phyloP scores from a whole-genome alignment of 2,113 vertebrate species.

The Octodon degus region DNA sequence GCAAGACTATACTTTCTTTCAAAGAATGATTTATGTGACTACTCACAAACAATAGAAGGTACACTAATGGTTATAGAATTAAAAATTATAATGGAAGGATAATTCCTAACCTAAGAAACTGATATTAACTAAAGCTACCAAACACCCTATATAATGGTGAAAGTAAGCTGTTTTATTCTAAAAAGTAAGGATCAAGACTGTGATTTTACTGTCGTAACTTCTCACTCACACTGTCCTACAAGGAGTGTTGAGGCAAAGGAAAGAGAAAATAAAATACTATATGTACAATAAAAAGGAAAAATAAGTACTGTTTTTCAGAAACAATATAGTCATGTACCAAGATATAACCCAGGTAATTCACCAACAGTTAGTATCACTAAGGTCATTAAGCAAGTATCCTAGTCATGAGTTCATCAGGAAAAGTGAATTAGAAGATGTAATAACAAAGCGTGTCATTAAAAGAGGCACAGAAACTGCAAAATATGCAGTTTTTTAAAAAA shows the following conservation, averaged over 20 bases:
- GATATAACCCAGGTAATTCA: constrained; percentile 24
- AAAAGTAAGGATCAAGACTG: background rate
- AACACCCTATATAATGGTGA: background rate
- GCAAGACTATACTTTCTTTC: background rate
- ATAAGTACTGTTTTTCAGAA: constrained; percentile 4
- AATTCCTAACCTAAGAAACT: background rate
- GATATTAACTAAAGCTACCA: background rate
- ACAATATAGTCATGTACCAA: constrained; percentile 13
- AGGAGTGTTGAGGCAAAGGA: background rate
- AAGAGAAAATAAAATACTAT: background rate
- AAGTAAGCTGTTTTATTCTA: background rate
- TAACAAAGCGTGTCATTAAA: background rate
- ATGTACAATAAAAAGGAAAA: background rate
- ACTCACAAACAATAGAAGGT: background rate
- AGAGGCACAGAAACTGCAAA: background rate
- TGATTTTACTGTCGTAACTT: background rate
- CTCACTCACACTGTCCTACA: background rate
- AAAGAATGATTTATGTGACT: background rate
- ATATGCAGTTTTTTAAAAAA: too few species aligned
- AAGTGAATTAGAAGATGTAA: constrained; percentile 25
- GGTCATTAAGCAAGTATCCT: constrained; percentile 30
- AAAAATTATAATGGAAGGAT: background rate
- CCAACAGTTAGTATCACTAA: constrained; percentile 11
- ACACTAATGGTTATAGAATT: background rate
- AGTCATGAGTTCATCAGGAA: constrained; percentile 8